Evolutionary conservation across 2,797 vertebrate genomes (phyloP).

Genomic region (Phataginus tricuspis): DNA sequence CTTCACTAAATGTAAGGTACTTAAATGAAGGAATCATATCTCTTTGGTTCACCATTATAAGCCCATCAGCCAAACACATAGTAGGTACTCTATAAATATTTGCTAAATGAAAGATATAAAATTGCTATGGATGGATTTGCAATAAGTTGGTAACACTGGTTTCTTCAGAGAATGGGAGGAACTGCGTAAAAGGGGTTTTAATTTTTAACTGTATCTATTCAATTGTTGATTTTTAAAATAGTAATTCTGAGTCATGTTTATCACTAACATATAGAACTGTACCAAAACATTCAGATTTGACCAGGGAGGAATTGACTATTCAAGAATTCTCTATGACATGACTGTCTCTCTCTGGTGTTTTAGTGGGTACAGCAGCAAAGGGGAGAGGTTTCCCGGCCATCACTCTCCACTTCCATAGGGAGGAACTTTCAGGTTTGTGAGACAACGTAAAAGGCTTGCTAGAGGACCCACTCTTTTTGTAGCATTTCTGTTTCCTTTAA

Average conservation of each 20-base stretch:
- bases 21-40: background rate
- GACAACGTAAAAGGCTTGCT: background rate
- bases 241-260: background rate
- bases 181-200: background rate
- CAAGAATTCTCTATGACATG: background rate
- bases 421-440: background rate
- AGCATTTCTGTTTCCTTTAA: constrained; percentile 33
- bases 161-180: background rate
- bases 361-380: background rate
- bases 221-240: constrained; percentile 35
- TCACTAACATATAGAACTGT: background rate
- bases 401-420: background rate
- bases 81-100: background rate
- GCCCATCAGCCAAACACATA: background rate
- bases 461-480: background rate
- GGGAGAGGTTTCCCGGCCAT: background rate
- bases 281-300: background rate
- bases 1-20: background rate
- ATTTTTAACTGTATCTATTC: background rate
- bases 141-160: background rate
- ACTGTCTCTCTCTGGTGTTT: background rate
- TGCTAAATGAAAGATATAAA: background rate
- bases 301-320: background rate
- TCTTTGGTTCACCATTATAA: background rate
- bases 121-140: background rate